Conservation (phyloP, 2,113 vertebrate species). For the Peromyscus californicus region DNA sequence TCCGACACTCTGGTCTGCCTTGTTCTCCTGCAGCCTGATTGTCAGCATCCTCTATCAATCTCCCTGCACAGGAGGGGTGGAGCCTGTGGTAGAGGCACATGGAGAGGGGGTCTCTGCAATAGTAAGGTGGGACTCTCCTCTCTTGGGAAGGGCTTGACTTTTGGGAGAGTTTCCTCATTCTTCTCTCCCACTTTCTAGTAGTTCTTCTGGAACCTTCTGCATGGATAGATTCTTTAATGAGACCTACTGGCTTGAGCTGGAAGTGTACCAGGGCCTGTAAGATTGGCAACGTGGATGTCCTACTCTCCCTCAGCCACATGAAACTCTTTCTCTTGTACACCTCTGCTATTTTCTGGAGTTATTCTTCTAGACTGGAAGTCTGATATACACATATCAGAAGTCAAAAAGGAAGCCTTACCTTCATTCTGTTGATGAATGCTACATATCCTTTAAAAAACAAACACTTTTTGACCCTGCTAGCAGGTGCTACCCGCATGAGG, state of each 20-base stretch:
- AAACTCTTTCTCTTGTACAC: background rate
- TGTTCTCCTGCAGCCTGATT: background rate
- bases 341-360: background rate
- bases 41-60: background rate
- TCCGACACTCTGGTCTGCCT: background rate
- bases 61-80: background rate
- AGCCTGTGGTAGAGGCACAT: background rate
- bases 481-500: background rate
- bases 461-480: background rate
- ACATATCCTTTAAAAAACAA: background rate
- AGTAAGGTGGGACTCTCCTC: background rate
- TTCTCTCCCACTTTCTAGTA: background rate
- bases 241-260: background rate
- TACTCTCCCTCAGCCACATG: background rate
- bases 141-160: background rate
- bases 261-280: background rate
- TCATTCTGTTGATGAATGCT: background rate
- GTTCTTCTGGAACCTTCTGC: background rate
- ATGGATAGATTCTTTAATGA: background rate
- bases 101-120: background rate
- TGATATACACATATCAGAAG: background rate
- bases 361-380: background rate
- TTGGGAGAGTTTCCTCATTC: no score
- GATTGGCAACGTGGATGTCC: background rate
- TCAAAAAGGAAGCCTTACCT: no score